Evolutionary conservation across 2,797 vertebrate species (phyloP).

Genomic region (Phaenicophaeus curvirostris): DNA sequence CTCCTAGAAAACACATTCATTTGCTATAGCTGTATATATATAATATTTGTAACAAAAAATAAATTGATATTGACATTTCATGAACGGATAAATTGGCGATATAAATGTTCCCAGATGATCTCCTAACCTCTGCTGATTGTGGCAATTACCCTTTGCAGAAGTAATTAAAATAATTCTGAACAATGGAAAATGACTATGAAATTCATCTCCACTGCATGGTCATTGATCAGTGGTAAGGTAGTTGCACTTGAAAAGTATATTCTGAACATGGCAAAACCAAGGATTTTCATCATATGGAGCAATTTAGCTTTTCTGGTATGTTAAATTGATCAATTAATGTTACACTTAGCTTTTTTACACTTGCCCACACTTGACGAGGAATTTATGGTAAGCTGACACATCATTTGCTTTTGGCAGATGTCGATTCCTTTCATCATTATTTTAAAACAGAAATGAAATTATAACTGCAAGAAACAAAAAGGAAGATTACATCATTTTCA

Average conservation of each 20-base stretch:
- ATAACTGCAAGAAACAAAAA: slow-evolving; percentile 10
- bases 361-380: not conserved
- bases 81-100: slow-evolving; percentile 38
- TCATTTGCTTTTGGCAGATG: slow-evolving; percentile 10
- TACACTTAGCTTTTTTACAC: not conserved
- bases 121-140: slow-evolving; percentile 25
- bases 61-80: not conserved
- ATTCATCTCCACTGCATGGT: not conserved
- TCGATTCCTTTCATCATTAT: not conserved
- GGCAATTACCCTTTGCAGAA: slow-evolving; percentile 10
- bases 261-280: not conserved
- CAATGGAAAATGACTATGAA: slow-evolving; percentile 12
- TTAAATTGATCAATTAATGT: slow-evolving; percentile 25
- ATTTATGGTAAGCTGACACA: slow-evolving; percentile 16
- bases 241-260: not conserved
- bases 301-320: not conserved
- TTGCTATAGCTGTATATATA: not conserved
- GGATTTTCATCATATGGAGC: not conserved
- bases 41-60: not conserved
- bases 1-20: slow-evolving; percentile 1
- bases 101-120: slow-evolving; percentile 32
- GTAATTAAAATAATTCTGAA: slow-evolving; percentile 44
- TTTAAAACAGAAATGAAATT: slow-evolving; percentile 12
- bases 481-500: not conserved
- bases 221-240: not conserved